Evolutionary conservation across 30 jellyfish, hydroid and myxozoan species (phyloP).

Genomic region (Morbakka virulenta): DNA sequence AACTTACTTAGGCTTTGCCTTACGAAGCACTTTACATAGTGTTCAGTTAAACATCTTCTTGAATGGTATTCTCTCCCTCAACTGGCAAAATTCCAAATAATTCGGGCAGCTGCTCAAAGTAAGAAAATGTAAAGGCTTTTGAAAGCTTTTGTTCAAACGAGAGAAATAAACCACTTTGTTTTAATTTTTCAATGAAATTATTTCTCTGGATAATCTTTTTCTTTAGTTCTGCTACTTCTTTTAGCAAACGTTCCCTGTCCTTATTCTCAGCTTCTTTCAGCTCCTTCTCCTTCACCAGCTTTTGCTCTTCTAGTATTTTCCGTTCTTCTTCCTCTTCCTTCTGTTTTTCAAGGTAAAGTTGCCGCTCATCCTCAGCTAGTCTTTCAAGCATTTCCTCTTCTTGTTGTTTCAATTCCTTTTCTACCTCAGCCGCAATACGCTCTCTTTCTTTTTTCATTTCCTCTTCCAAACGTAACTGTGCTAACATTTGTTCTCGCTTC

Average conservation of each 20-base stretch:
- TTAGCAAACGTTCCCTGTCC: not conserved
- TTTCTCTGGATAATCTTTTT: not conserved
- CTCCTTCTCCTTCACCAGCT: conserved; percentile 59
- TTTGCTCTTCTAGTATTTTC: conserved; percentile 40
- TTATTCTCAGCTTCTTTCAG: not conserved
- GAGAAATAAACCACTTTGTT: conserved; percentile 49
- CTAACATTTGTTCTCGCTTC: conserved; percentile 29
- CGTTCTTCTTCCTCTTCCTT: conserved; percentile 61
- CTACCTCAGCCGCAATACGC: conserved; percentile 52
- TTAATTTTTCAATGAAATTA: conserved; percentile 36
- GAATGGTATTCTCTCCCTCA: too few species aligned
- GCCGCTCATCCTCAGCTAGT: conserved; percentile 61
- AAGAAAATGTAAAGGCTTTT: conserved; percentile 75
- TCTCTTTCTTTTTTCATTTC: conserved; percentile 54
- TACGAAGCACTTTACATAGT: too few species aligned
- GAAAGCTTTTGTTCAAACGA: conserved; percentile 59
- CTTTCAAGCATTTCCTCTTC: conserved; percentile 75
- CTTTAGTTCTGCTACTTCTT: not conserved
- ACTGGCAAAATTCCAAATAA: too few species aligned
- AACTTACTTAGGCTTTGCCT: too few species aligned
- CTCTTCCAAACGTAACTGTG: conserved; percentile 30
- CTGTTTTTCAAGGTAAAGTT: conserved; percentile 46
- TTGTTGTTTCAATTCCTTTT: conserved; percentile 54
- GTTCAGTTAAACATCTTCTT: too few species aligned
- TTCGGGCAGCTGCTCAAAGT: conserved; percentile 64